Percentiles rank a stretch among this genome's conserved stretches.
Evolutionary conservation across 2,113 vertebrate species (phyloP).

Genomic region (Lagopus leucura): DNA sequence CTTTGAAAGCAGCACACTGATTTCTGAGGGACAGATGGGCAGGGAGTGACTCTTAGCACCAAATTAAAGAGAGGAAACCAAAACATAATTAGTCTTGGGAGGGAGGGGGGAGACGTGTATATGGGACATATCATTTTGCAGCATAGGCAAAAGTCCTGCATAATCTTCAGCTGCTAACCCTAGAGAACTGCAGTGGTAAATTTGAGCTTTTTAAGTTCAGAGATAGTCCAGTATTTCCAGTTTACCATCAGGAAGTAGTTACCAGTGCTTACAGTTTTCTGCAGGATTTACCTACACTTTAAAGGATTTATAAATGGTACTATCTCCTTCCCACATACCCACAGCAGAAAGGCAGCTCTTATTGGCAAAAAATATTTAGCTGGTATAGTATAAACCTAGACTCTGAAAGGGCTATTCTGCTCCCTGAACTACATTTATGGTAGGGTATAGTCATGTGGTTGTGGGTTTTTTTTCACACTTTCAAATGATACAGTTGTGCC

Average conservation of each 20-base stretch:
- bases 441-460: conserved; percentile 21
- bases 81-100: neutral
- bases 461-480: conserved; percentile 29
- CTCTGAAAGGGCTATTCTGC: conserved; percentile 34
- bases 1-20: conserved; percentile 26
- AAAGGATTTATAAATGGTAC: neutral
- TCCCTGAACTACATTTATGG: conserved; percentile 30
- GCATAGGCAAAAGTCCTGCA: neutral
- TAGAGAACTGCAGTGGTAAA: neutral
- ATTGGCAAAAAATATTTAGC: conserved; percentile 1
- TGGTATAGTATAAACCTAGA: neutral
- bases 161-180: neutral
- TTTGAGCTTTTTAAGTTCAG: neutral
- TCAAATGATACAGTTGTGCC: neutral
- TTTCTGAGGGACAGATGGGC: neutral
- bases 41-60: neutral
- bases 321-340: conserved; percentile 10
- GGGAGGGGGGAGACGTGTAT: neutral
- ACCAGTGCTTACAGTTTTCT: neutral
- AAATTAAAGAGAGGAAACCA: neutral
- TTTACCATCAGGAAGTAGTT: neutral
- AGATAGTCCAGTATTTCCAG: neutral
- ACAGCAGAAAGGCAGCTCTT: conserved; percentile 26
- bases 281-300: neutral
- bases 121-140: neutral